Base-by-base conservation (phyloP, 1,140 invertebrate species). In the Rhyzopertha dominica region DNA sequence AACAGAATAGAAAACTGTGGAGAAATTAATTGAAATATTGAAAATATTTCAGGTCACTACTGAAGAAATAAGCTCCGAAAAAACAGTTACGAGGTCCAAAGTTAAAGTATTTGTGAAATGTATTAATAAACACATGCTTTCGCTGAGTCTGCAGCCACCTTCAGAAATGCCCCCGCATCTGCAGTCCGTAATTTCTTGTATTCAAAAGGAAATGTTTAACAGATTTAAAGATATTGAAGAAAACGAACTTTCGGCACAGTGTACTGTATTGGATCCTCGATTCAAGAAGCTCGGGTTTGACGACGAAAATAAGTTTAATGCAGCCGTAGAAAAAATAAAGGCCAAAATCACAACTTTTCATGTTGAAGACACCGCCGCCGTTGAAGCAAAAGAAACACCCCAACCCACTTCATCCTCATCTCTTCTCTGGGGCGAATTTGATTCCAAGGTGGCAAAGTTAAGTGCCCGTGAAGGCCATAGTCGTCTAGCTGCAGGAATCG, bases 21-120 rank as follows among this genome's bases (percentile, higher is more conserved):
- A 43, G 12, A 14, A 47, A 14, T 22, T 12, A 0, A 16, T 32
- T 9, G 14, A 25, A n/a, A 22, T 51, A 5, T 25, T 51, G 13
- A 40, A 59, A 28, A 56, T 50, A 3, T 64, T 66, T 49, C 47
- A 63, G 12, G 56, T 64, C 3, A 50, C 63, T 1, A 68, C 63
- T 2, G 19, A 42, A 8, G 56, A 61, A 53, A 42, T 65, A 1
- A 58, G 54, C 24, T 39, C 37, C 4, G 61, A 67, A 51, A 56
- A 54, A 47, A 38, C 51, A 30, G 49, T 63, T 5, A 51, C 43
- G 4, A 26, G 51, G 16, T 54, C 54, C 22, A 47, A 39, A 34
- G 35, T 52, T 49, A 26, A 32, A 13, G 9, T 25, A 18, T 38
- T 51, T 9, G 16, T 39, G n/a, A n/a, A 26, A 38, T 26, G 17